These are phyloP conservation scores for Chromoteleia sp. DNA, from an alignment of 2,888 invertebrate genomes.

Conservation along the genomic window DNA sequence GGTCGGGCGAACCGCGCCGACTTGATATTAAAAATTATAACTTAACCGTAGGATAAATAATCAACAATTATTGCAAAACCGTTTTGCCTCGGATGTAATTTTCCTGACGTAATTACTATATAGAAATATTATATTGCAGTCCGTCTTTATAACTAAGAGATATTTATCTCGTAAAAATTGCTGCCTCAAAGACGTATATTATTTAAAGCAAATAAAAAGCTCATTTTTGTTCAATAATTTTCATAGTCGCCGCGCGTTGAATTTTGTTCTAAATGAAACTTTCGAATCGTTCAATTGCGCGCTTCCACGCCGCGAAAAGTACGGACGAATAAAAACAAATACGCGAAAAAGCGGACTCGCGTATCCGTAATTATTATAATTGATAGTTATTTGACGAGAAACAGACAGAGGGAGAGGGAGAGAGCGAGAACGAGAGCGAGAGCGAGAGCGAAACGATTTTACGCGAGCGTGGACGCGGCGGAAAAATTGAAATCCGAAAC, in stretches of 20 bases:
- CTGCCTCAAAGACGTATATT: conserved; percentile 47
- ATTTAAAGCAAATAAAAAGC: conserved; percentile 48
- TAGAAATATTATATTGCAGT: conserved; percentile 57
- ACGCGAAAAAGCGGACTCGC: conserved; percentile 15
- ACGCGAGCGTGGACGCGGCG: background rate
- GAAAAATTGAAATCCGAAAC: background rate
- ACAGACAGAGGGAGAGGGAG: background rate
- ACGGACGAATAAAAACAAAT: conserved; percentile 21
- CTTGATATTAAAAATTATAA: conserved; percentile 60
- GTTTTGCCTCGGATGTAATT: conserved; percentile 53
- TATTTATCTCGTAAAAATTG: conserved; percentile 54
- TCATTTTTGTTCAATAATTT: conserved; percentile 45
- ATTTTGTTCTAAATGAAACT: too few relatives aligned
- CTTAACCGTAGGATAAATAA: conserved; percentile 64
- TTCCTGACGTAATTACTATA: conserved; percentile 55
- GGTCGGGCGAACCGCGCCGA: conserved; percentile 12
- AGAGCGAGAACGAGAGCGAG: conserved; percentile 10
- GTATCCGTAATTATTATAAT: conserved; percentile 38
- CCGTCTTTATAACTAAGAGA: conserved; percentile 49
- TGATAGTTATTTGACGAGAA: conserved; percentile 18
- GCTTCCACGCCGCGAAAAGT: conserved; percentile 20
- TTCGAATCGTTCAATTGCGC: conserved; percentile 18
- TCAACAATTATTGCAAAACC: conserved; percentile 64
- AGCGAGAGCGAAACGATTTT: background rate
- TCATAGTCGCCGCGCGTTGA: conserved; percentile 10